phyloP scores from a whole-genome alignment of 2,113 vertebrate genomes.

The Apteryx owenii region DNA sequence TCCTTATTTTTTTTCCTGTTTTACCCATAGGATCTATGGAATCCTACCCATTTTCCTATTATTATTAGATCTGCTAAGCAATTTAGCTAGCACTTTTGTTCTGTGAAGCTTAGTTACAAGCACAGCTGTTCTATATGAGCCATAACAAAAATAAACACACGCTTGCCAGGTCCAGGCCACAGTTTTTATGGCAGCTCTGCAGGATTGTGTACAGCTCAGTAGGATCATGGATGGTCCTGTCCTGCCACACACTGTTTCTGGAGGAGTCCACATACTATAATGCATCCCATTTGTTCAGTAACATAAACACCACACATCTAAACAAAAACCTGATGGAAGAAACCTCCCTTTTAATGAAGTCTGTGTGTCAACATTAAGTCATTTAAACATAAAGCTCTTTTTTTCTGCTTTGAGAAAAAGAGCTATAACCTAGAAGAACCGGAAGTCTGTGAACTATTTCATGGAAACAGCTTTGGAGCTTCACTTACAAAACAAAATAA shows the following conservation, averaged over 20 bases:
- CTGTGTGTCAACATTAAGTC: not conserved
- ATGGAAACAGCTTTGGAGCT: rapidly evolving
- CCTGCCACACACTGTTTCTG: rapidly evolving
- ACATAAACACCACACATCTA: not conserved
- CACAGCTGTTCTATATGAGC: not conserved
- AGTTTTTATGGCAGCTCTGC: rapidly evolving
- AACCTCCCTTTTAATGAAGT: not conserved
- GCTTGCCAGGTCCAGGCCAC: not conserved
- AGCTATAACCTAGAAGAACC: rapidly evolving
- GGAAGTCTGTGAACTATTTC: not conserved
- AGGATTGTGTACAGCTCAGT: rapidly evolving
- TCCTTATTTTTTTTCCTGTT: no score
- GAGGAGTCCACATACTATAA: rapidly evolving
- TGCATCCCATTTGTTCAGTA: not conserved
- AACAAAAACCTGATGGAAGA: not conserved
- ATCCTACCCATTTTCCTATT: no score
- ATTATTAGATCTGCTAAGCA: not conserved
- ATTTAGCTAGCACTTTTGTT: not conserved
- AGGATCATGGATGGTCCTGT: rapidly evolving
- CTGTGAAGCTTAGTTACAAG: rapidly evolving
- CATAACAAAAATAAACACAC: rapidly evolving
- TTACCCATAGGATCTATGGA: no score
- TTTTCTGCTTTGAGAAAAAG: not conserved
- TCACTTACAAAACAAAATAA: not conserved
- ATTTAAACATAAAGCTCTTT: not conserved